Evolutionary conservation across 2,113 vertebrate species (phyloP), one percentile per base, ranked within the genome.

Genomic region (Podiceps cristatus): DNA sequence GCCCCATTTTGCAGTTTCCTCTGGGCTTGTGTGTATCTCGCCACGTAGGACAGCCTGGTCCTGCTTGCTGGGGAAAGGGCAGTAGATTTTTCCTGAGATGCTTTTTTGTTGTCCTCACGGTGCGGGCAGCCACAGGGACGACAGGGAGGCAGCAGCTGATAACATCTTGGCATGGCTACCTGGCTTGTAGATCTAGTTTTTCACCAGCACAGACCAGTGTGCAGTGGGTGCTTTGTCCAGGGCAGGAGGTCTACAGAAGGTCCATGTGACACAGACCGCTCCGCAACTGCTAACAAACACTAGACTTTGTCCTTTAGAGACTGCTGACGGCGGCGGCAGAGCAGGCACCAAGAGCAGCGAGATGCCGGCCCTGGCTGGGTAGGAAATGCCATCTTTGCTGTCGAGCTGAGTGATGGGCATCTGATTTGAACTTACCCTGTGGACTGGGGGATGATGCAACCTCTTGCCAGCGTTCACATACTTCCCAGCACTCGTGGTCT

Each of bases 391-490:
- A n/a, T 17, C 5, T 62, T 58, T 71, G 56, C 69, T 87, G 22
- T 17, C 1, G 2, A 8, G 44, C 33, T 50, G 40, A 84, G 44
- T 25, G 20, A 66, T 8, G n/a, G 22, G 5, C 7, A 16, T 31
- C 33, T 31, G 33, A 77, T 50, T 74, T 47, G 50, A 69, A 50
- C 63, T 9, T n/a, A 28, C n/a, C 33, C 50, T 31, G 11, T 20
- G 37, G 19, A 49, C 28, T 0, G 0, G 33, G 4, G 5, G 13
- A 47, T 15, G 28, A 29, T 31, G 49, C 24, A 44, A 23, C 5
- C 27, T 71, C 58, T 33, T 44, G 31, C 27, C 58, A 69, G 29
- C 4, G 3, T 59, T 64, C 33, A 40, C 16, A 14, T 63, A 60
- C 11, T 52, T 53, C 66, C 66, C 55, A 35, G 88, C 5, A 7